Base-by-base conservation (phyloP, 1,140 invertebrate genomes). In the Ceratina japonica region DNA sequence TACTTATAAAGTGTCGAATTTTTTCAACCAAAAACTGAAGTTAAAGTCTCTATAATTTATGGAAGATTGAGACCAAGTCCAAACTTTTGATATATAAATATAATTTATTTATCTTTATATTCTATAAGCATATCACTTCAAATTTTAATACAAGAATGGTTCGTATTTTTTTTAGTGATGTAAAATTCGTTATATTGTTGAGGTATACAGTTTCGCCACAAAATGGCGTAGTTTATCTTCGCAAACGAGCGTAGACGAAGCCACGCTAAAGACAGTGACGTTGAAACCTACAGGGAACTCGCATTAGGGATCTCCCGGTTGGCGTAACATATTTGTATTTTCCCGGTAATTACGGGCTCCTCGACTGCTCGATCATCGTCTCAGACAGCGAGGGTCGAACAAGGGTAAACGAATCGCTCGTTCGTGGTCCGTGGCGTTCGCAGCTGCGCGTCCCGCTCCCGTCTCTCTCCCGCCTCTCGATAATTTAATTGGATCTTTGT, bases 401-500 rank as follows among this genome's bases (percentile, higher is more conserved):
- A 13, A 61, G 44, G 56, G 22, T 52, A 68, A 75, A 66, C 51
- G 22, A 27, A 73, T 49, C 44, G 1, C 37, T n/a, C 58, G 22
- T n/a, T 27, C 37, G 22, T n/a, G 56, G 22, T 31, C 8, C 37
- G 7, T 2, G 3, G 52, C n/a, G n/a, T 13, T 12, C 37, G 13
- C 69, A 18, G 15, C 27, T 7, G 22, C 15, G 24, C 31, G 27
- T 15, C 56, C 18, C 7, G 10, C 16, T 44, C 31, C 24, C 58
- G 10, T 2, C 3, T 49, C 68, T 31, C 5, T n/a, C 4, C 44
- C 16, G 16, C 18, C 24, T 54, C 37, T 56, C 58, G 68, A 71
- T 77, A 72, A 72, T 72, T 74, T 74, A 79, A 79, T 79, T 79
- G 76, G 52, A 74, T 64, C 69, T 16, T 74, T 74, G 63, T 51